phyloP scores from a whole-genome alignment of 2,888 invertebrate genomes.

The Trypoxylon attenuatum region DNA sequence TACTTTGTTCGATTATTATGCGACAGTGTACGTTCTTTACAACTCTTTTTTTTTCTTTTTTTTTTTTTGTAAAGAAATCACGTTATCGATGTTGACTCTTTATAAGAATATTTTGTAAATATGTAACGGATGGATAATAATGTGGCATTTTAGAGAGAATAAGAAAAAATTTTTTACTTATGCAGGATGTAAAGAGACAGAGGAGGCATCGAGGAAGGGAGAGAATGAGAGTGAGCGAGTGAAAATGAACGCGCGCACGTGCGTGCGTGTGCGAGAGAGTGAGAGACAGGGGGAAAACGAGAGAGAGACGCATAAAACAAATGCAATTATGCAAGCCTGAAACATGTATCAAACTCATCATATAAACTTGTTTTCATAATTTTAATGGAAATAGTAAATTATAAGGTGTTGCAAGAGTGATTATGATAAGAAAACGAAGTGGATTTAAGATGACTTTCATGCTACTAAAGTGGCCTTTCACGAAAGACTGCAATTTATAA shows the following conservation, averaged over 20 bases:
- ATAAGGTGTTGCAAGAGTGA: constrained; percentile 35
- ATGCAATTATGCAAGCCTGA: constrained; percentile 18
- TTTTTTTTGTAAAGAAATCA: constrained; percentile 46
- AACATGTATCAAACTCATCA: constrained; percentile 37
- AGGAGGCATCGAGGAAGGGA: too few relatives aligned
- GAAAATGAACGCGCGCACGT: too few relatives aligned
- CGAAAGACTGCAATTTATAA: constrained; percentile 69
- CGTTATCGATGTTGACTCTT: constrained; percentile 59
- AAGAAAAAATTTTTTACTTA: constrained; percentile 48
- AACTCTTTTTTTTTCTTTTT: constrained; percentile 37
- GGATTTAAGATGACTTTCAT: constrained; percentile 40
- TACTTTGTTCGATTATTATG: constrained; percentile 45
- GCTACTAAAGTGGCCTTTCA: constrained; percentile 68
- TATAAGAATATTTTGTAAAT: constrained; percentile 59
- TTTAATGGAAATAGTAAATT: constrained; percentile 34
- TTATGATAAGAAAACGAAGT: constrained; percentile 38
- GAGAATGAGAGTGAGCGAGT: too few relatives aligned
- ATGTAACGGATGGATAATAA: constrained; percentile 52
- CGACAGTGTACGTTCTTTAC: constrained; percentile 37
- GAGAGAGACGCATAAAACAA: too few relatives aligned
- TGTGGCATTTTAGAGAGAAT: constrained; percentile 53
- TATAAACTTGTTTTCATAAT: constrained; percentile 41
- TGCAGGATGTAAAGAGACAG: constrained; percentile 3
- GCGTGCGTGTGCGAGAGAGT: too few relatives aligned
- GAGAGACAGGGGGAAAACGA: too few relatives aligned